Base-by-base conservation (phyloP, 1,140 invertebrate species). In the Drosophila kohkoa region DNA sequence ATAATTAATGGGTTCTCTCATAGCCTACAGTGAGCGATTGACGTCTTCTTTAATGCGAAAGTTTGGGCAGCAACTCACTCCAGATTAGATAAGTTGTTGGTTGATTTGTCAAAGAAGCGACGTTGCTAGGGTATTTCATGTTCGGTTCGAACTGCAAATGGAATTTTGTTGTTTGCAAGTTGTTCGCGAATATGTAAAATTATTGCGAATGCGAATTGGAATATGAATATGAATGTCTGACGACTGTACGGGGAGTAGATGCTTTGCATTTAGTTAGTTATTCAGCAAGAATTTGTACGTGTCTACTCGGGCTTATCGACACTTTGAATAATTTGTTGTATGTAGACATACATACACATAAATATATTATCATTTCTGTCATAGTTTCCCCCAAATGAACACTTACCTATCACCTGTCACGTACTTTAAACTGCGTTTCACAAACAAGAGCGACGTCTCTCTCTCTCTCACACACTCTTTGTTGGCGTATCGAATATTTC, bases 301-400 rank as follows among this genome's bases (percentile, higher is more conserved):
- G 72, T 41, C 57, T 51, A 52, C 32, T 25, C 32, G 46, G 11
- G 13, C 63, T 59, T 73, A 67, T 73, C 70, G 63, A 35, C 54
- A 43, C 45, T 67, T 69, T 75, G 43, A 69, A 75, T 75, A 69
- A 75, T 69, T 69, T 75, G 51, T 62, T 63, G 68, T 43, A 57
- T 55, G 30, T 38, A 10, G 1, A 25, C 20, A 25, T 25, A 25
- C 20, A 10, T 62, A 68, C 65, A 75, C 55, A 68, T 43, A 45
- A 46, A 48, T 54, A 38, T 45, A 73, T 73, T 58, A 74, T 74
- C 48, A 58, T 54, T 68, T 68, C n/a, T 11, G 48, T 45, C 25
- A 41, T 8, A 58, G 30, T 66, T 55, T 32, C 28, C 38, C 38
- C 13, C 35, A 59, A 59, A 59, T 67, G 32, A 60, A 16, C 57